Percentiles rank a stretch among this genome's conserved stretches.
These are phyloP conservation scores for Oenanthe melanoleuca DNA, from an alignment of 2,113 vertebrate genomes.

Conservation along the genomic window DNA sequence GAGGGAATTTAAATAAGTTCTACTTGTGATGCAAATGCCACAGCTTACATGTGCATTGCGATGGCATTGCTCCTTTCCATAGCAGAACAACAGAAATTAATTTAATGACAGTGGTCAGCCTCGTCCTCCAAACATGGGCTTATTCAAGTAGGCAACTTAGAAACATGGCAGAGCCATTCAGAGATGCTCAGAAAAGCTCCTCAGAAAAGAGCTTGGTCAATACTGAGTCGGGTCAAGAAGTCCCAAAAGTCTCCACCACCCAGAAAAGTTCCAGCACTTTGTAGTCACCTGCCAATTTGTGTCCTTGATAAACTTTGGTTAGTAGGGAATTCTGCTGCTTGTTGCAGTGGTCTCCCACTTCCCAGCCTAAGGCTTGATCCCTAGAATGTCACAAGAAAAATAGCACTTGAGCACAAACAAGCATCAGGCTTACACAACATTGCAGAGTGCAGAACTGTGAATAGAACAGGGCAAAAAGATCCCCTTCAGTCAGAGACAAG, in stretches of 20 bases:
- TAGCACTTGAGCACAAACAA: background rate
- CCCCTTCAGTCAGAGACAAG: background rate
- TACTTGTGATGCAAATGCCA: background rate
- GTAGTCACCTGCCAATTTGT: background rate
- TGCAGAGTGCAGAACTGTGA: background rate
- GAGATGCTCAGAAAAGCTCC: background rate
- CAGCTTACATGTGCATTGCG: background rate
- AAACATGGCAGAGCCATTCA: background rate
- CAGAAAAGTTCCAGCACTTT: background rate
- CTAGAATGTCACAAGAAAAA: background rate
- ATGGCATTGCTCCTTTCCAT: background rate
- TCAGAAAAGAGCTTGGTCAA: background rate
- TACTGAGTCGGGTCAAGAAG: background rate
- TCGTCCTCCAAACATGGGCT: background rate
- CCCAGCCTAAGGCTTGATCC: background rate
- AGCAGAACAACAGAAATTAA: background rate
- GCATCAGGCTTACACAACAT: background rate
- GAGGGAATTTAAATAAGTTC: background rate
- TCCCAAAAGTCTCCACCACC: background rate
- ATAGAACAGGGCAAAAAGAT: background rate
- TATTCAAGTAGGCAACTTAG: background rate
- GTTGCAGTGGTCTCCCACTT: background rate
- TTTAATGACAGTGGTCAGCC: background rate
- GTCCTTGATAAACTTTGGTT: background rate
- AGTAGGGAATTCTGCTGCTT: background rate